Evolutionary conservation across 2,797 vertebrate species (phyloP).

Genomic region (Buceros bicornis): DNA sequence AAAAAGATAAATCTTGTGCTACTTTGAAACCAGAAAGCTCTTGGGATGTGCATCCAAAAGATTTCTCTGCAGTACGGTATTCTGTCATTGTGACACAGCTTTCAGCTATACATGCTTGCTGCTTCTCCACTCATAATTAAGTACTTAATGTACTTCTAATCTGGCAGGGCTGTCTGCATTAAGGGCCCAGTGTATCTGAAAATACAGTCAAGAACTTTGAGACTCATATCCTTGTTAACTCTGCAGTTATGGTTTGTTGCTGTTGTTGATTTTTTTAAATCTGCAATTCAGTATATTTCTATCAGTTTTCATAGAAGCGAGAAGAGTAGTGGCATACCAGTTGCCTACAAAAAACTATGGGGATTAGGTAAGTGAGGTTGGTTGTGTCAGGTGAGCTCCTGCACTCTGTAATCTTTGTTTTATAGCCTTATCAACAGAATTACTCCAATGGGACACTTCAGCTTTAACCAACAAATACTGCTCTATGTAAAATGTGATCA

Average conservation of each 20-base stretch:
- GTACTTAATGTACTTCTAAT: not conserved
- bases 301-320: not conserved
- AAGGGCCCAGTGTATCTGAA: not conserved
- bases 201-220: not conserved
- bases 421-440: not conserved
- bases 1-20: not conserved
- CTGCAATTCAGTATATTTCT: not conserved
- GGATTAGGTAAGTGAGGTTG: not conserved
- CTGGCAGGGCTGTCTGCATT: not conserved
- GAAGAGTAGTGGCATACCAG: not conserved
- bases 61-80: not conserved
- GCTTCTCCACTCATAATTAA: not conserved
- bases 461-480: conserved; percentile 4
- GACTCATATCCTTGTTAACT: not conserved
- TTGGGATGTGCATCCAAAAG: not conserved
- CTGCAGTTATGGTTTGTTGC: not conserved
- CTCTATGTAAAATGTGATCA: not conserved
- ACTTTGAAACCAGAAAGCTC: not conserved
- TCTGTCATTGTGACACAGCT: not conserved
- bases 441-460: not conserved
- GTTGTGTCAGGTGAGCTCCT: not conserved
- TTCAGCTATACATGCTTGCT: not conserved
- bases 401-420: not conserved
- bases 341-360: not conserved
- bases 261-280: not conserved